Conservation (phyloP, 2,113 vertebrate species). For the Lepisosteus oculatus region DNA sequence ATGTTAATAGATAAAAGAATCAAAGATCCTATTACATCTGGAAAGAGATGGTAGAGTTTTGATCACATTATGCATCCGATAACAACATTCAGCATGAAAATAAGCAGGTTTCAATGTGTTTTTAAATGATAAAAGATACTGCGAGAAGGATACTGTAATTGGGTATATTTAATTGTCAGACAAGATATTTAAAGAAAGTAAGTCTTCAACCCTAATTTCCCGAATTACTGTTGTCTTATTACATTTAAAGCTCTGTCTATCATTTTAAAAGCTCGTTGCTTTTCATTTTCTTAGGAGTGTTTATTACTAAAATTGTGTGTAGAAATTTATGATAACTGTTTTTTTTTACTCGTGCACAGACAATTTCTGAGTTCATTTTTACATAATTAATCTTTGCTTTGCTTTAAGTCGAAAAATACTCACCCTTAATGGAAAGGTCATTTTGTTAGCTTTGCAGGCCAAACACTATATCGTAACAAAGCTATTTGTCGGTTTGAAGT, state of each 20-base stretch:
- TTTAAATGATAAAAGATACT: conserved; percentile 19
- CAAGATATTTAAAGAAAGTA: conserved; percentile 1
- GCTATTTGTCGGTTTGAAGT: no score
- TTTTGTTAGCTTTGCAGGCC: no score
- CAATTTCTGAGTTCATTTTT: background rate
- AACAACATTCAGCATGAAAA: conserved; percentile 25
- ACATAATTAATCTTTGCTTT: background rate
- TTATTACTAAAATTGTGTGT: background rate
- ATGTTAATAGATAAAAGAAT: conserved; percentile 50
- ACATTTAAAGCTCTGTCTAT: background rate
- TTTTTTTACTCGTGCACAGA: background rate
- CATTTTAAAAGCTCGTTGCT: background rate
- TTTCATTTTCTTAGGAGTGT: background rate
- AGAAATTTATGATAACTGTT: background rate
- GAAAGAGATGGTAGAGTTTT: conserved; percentile 39
- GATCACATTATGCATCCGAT: conserved; percentile 40
- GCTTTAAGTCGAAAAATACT: no score
- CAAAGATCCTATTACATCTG: conserved; percentile 47
- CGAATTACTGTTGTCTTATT: background rate
- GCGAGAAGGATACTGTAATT: background rate
- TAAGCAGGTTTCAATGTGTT: conserved; percentile 23
- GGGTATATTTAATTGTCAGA: background rate
- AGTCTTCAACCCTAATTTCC: background rate
- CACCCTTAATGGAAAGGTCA: no score
- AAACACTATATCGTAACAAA: no score